phyloP scores from a whole-genome alignment of 2,113 vertebrate species.

The Crypturellus undulatus region DNA sequence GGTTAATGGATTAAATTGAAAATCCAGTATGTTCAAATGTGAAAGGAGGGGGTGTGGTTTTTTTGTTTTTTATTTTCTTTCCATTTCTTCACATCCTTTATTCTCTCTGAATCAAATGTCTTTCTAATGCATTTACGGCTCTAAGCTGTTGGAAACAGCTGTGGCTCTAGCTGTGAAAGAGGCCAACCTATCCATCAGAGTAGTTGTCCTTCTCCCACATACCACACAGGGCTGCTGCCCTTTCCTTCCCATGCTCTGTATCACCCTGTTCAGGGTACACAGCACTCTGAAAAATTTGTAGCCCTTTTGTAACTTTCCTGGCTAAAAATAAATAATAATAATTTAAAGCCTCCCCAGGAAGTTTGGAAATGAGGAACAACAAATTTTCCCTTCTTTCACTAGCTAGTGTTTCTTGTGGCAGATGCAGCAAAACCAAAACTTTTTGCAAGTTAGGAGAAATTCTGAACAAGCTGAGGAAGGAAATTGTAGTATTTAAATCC shows the following conservation, averaged over 20 bases:
- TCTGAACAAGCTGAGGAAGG: not conserved
- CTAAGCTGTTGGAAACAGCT: constrained; percentile 29
- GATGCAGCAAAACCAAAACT: not conserved
- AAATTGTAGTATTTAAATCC: not conserved
- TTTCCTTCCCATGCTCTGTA: not conserved
- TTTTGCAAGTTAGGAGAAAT: not conserved
- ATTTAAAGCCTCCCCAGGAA: not conserved
- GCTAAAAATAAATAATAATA: not conserved
- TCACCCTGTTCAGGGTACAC: not conserved
- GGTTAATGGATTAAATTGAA: constrained; percentile 66
- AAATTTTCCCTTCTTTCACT: not conserved
- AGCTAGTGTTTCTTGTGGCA: not conserved
- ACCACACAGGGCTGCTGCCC: not conserved
- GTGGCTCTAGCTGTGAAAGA: constrained; percentile 33
- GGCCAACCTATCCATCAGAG: constrained; percentile 10
- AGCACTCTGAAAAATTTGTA: not conserved
- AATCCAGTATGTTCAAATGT: constrained; percentile 25
- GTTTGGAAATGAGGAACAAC: not conserved
- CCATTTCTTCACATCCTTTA: constrained; percentile 44
- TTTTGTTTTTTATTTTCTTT: not conserved
- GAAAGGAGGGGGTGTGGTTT: constrained; percentile 3
- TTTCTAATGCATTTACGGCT: constrained; percentile 43
- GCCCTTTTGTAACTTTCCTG: not conserved
- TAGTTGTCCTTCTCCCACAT: not conserved
- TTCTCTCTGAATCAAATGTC: constrained; percentile 29